Base-by-base conservation (phyloP, 2,888 invertebrate species). In the Ectropis crepuscularia region DNA sequence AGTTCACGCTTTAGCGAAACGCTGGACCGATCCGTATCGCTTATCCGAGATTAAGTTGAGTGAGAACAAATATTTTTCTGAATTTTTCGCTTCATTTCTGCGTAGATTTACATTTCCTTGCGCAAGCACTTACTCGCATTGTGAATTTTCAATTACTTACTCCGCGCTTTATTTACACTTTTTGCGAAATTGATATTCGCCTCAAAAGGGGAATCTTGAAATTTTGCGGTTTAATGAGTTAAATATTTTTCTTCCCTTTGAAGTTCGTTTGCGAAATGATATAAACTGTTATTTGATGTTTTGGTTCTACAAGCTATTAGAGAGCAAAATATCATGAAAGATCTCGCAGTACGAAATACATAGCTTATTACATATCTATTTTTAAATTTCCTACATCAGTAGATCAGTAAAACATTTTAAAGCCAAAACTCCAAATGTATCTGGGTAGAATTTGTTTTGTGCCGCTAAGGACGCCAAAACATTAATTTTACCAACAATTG, bases 61-160 rank as follows among this genome's bases (percentile, higher is more conserved):
- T 70, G 65, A 68, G 70, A 70, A 70, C 72, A 72, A 72, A 72
- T 72, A 72, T 68, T 70, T 65, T 67, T 57, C 57, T 61, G 64
- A 58, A 64, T 64, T 70, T 70, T 72, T 72, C 68, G 68, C 65
- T 67, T 65, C 70, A 65, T 58, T 64, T 66, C 66, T 50, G 58
- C 69, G 63, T 53, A 50, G 57, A 68, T 72, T 72, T 72, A 70
- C 65, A 68, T 69, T 71, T 68, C 63, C 60, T 67, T 64, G 59
- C 58, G 65, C 63, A 69, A 71, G 72, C 71, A 63, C 65, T 71
- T 70, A 61, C 60, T 65, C 58, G 65, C 61, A 68, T 68, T 72
- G 67, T 64, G 66, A 72, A 68, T 64, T 68, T 71, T 71, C 71
- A 71, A 68, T 72, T 72, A 69, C 67, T 68, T 66, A 65, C 65